phyloP scores from a whole-genome alignment of 2,888 invertebrate genomes.

The Elysia crispata region DNA sequence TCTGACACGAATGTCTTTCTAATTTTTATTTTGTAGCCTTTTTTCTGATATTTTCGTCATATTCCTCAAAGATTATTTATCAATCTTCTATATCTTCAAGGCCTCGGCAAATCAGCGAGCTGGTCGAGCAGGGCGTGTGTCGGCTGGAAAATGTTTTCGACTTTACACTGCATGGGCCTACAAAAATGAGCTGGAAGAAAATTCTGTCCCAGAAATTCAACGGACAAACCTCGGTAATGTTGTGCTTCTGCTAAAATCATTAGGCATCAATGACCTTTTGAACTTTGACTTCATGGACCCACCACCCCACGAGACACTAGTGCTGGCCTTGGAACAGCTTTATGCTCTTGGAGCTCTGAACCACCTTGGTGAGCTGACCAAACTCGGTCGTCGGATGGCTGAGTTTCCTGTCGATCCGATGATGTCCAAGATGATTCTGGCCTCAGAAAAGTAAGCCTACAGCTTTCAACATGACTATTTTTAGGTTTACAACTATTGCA shows the following conservation, averaged over 20 bases:
- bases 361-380: slow-evolving; percentile 97
- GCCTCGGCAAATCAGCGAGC: slow-evolving; percentile 97
- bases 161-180: slow-evolving; percentile 99
- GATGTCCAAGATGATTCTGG: slow-evolving; percentile 98
- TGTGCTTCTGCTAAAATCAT: slow-evolving; percentile 90
- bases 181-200: slow-evolving; percentile 98
- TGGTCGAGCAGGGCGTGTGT: slow-evolving; percentile 95
- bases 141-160: slow-evolving; percentile 96
- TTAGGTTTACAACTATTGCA: too few species aligned
- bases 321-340: slow-evolving; percentile 95
- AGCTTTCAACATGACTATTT: too few species aligned
- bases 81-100: too few species aligned
- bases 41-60: too few species aligned
- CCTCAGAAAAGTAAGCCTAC: slow-evolving; percentile 93
- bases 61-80: too few species aligned
- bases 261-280: slow-evolving; percentile 96
- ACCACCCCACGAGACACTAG: slow-evolving; percentile 83
- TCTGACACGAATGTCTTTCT: too few species aligned
- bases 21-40: too few species aligned
- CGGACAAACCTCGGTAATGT: slow-evolving; percentile 98
- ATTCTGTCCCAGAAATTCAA: slow-evolving; percentile 98
- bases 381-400: slow-evolving; percentile 97
- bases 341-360: slow-evolving; percentile 98
- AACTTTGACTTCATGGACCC: slow-evolving; percentile 99
- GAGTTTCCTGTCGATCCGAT: slow-evolving; percentile 99